Base-by-base conservation (phyloP, 2,888 invertebrate genomes). In the Lochmaea capreae region DNA sequence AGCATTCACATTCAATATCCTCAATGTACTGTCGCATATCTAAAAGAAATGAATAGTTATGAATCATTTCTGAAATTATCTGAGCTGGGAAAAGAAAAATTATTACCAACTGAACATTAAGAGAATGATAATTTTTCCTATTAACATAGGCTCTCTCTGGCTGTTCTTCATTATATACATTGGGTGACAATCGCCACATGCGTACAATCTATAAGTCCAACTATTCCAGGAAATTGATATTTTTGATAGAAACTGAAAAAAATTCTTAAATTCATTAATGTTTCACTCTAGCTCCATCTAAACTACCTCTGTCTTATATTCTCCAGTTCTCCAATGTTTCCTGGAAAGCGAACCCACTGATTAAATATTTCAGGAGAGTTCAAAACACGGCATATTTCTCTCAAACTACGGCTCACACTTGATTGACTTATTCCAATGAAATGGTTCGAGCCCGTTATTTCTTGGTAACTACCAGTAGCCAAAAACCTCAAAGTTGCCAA, bases 1-100 rank as follows among this genome's bases (percentile, higher is more conserved):
- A 18, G 77, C 72, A 75, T 76, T 75, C 12, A 75, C 72, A 75
- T 76, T 75, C 16, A 76, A 14, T 14, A 78, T 77, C 72, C 54
- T 74, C 52, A 76, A 72, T 65, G 66, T 71, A 12, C 11, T 49
- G 43, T 77, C 77, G 67, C 77, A 79, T 58, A 76, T 73, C 75
- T 78, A 42, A 3, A 68, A 67, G 6, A 74, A 62, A 61, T 49
- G 46, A 62, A 54, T 71, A 16, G 49, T 54, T 46, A n/a, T 39
- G 12, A 46, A 42, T 65, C 58, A 58, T 16, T 58, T 11, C 22
- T 39, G 14, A 33, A 42, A 26, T 49, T 46, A 46, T 14, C 43
- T 46, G 4, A 59, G 39, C 26, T 52, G 18, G 39, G 9, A 6
- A 72, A 67, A 59, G 52, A 61, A 14, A 26, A 52, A 54, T 61